Percentiles rank a stretch among this genome's conserved stretches.
Evolutionary conservation across 2,888 invertebrate species (phyloP).

Genomic region (Ennomos fuscantarius): DNA sequence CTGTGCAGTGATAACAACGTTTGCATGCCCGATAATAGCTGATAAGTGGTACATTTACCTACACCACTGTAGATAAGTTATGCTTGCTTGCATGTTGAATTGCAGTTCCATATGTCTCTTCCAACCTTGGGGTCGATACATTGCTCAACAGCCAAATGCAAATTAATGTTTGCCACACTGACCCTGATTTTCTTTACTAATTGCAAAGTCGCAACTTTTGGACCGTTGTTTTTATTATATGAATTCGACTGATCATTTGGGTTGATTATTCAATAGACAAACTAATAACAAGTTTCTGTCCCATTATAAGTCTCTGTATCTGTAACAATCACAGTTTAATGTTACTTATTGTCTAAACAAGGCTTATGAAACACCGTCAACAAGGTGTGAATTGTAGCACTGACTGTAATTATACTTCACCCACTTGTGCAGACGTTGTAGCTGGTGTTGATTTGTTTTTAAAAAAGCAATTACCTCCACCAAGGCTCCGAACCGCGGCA

Average conservation of each 20-base stretch:
- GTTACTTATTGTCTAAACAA: constrained; percentile 5
- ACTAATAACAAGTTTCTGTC: too few species aligned
- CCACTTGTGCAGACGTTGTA: constrained; percentile 59
- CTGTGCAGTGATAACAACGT: constrained; percentile 58
- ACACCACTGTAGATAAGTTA: too few species aligned
- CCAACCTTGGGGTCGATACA: constrained; percentile 8
- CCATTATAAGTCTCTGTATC: too few species aligned
- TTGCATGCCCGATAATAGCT: constrained; percentile 55
- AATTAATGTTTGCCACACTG: constrained; percentile 3
- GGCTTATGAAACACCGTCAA: constrained; percentile 7
- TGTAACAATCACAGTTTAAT: too few species aligned
- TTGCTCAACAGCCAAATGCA: constrained; percentile 12
- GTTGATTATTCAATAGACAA: too few species aligned
- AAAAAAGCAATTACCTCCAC: constrained; percentile 21
- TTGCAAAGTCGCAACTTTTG: neutral
- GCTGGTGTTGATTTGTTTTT: constrained; percentile 25
- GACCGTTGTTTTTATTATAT: too few species aligned
- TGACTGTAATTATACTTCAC: constrained; percentile 40
- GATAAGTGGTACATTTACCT: constrained; percentile 53
- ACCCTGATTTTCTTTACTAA: constrained; percentile 14
- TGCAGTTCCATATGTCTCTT: constrained; percentile 42
- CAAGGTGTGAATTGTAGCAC: constrained; percentile 11
- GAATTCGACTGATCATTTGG: too few species aligned
- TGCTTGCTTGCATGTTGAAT: constrained; percentile 28
- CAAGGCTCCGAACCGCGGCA: constrained; percentile 9